Evolutionary conservation across 2,888 invertebrate species (phyloP), one percentile per base, ranked within the genome.

Genomic region (Drymonia ruficornis): DNA sequence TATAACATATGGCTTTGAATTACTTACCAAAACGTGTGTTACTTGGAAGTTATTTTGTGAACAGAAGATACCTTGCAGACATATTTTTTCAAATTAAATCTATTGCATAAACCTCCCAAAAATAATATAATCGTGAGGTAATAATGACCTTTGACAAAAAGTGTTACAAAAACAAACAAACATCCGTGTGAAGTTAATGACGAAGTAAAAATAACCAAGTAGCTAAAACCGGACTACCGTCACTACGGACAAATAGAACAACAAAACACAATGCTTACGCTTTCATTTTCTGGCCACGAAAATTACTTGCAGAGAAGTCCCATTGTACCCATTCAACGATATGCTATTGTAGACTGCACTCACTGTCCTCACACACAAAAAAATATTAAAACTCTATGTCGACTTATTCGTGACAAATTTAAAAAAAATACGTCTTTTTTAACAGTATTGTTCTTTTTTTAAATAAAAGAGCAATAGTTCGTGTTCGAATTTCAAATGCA

Each of bases 251-350:
- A 55, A 71, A 70, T 40, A 67, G 70, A 76, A 75, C 63, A 78
- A 82, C 67, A 77, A 78, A 78, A 65, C 65, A 83, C 75, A 83
- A 83, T 84, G 79, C 91, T 91, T 86, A 91, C 91, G 84, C 81
- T 88, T 84, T 89, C 91, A 92, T 92, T 89, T 90, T 91, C 85
- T 78, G 73, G 80, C 74, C 80, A 81, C 81, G 78, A 84, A 83
- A 83, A 88, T 88, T 84, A 87, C 87, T 78, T 73, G 79, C 72
- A 75, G 77, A 76, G 78, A 84, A 83, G 78, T 79, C 72, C 80
- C 85, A 88, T 89, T 87, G 85, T 89, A 72, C 78, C 74, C 81
- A 81, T 82, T 82, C 83, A 78, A 76, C 74, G 72, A 72, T 53
- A 74, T 67, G 64, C 69, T 72, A 69, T 78, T 80, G 72, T 79